phyloP scores from a whole-genome alignment of 2,113 vertebrate species.

The Archocentrus centrarchus region DNA sequence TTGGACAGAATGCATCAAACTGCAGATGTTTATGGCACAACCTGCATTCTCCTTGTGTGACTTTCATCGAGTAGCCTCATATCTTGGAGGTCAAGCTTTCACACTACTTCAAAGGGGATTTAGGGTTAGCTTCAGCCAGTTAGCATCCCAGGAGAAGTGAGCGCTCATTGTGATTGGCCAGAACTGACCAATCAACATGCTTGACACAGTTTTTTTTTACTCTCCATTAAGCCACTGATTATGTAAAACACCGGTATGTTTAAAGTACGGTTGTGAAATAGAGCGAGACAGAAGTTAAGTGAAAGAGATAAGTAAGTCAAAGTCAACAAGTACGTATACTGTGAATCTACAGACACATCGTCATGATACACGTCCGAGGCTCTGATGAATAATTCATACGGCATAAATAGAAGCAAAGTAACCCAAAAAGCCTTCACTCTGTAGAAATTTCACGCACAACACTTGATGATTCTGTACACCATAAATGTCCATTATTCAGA shows the following conservation, averaged over 20 bases:
- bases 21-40: fast-evolving
- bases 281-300: not conserved
- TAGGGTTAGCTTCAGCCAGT: not conserved
- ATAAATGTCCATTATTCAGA: slow-evolving; percentile 46
- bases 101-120: not conserved
- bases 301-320: slow-evolving; percentile 2
- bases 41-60: not conserved
- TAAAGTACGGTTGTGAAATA: slow-evolving; percentile 20
- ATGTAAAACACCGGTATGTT: not conserved
- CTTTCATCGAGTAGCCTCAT: not conserved
- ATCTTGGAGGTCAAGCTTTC: not conserved
- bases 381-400: slow-evolving; percentile 55
- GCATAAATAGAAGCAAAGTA: slow-evolving; percentile 33
- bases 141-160: not conserved
- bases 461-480: slow-evolving; percentile 13
- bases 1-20: not conserved
- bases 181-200: not conserved
- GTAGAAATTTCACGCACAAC: not conserved
- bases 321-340: not conserved
- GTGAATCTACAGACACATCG: slow-evolving; percentile 15
- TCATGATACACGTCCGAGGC: slow-evolving; percentile 40
- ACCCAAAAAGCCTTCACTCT: slow-evolving; percentile 10
- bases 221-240: not conserved
- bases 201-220: not conserved
- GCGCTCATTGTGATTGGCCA: not conserved